Percentiles rank a stretch among this genome's conserved stretches.
Conservation (phyloP, 2,113 vertebrate species). For the Coptodon bakossiorum region DNA sequence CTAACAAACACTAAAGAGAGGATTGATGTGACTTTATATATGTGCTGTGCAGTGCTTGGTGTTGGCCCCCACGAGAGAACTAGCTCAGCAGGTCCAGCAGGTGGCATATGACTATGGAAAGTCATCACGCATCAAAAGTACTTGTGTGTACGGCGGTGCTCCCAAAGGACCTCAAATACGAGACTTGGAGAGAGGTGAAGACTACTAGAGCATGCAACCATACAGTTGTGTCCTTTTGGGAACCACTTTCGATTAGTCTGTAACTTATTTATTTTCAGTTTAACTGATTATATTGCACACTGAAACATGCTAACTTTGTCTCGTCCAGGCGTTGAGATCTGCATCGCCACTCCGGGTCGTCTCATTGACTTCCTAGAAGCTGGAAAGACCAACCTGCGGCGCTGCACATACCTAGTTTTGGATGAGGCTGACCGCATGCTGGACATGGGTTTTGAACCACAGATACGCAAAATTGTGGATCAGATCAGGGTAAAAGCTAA, state of each 20-base stretch:
- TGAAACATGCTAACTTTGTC: not conserved
- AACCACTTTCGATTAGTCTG: not conserved
- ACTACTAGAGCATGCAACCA: not conserved
- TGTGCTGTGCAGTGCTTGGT: constrained; percentile 81
- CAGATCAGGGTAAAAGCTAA: constrained; percentile 83
- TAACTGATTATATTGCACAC: not conserved
- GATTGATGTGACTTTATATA: not conserved
- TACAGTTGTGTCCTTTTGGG: not conserved
- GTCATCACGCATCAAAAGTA: constrained; percentile 92
- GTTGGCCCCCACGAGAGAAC: constrained; percentile 91
- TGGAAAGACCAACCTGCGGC: constrained; percentile 92
- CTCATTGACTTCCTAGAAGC: constrained; percentile 94
- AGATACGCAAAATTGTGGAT: constrained; percentile 97
- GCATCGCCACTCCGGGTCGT: constrained; percentile 96
- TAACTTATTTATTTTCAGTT: not conserved
- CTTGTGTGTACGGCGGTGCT: constrained; percentile 95
- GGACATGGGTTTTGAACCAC: constrained; percentile 98
- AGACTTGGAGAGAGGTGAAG: constrained; percentile 91
- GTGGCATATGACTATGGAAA: constrained; percentile 96
- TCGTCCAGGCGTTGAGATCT: constrained; percentile 90
- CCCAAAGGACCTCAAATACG: constrained; percentile 96
- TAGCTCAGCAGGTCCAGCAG: constrained; percentile 97
- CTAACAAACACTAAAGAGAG: not conserved
- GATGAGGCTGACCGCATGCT: constrained; percentile 98
- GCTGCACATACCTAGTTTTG: constrained; percentile 94